These are phyloP conservation scores for Neotoma lepida DNA, from an alignment of 2,113 vertebrate species.

Conservation along the genomic window DNA sequence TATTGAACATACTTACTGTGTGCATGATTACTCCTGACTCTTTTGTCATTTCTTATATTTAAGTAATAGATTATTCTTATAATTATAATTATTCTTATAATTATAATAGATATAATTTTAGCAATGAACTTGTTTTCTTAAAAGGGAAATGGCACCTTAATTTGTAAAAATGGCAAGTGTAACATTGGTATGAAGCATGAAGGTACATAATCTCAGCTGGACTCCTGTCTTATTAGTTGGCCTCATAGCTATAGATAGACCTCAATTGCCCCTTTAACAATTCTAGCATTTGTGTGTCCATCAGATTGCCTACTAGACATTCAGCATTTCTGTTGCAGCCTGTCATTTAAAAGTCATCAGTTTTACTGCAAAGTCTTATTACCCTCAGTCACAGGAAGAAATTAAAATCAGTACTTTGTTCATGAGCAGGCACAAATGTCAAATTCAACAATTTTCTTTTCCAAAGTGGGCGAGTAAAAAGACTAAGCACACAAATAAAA, in stretches of 20 bases:
- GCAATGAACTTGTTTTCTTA: conserved; percentile 8
- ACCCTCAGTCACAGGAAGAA: conserved; percentile 32
- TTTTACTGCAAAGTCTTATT: conserved; percentile 49
- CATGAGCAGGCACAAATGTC: neutral
- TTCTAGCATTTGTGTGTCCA: neutral
- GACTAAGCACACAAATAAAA: conserved; percentile 31
- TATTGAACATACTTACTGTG: neutral
- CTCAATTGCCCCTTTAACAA: neutral
- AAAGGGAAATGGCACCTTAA: conserved; percentile 45
- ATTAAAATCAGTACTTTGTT: neutral
- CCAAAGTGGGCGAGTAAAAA: conserved; percentile 59
- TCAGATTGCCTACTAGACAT: neutral
- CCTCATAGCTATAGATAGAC: conserved; percentile 14
- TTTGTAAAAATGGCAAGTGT: conserved; percentile 54
- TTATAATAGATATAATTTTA: conserved; percentile 14
- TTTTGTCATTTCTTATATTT: neutral
- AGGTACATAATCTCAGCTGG: conserved; percentile 46
- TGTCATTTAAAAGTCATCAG: neutral
- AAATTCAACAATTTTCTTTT: conserved; percentile 44
- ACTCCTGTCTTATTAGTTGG: neutral
- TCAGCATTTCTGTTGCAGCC: conserved; percentile 14
- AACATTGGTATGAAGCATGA: neutral
- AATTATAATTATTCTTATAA: no score
- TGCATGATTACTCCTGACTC: neutral
- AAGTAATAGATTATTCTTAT: neutral